These are phyloP conservation scores for Ammospiza nelsoni DNA, from an alignment of 2,113 vertebrate species.

Conservation along the genomic window DNA sequence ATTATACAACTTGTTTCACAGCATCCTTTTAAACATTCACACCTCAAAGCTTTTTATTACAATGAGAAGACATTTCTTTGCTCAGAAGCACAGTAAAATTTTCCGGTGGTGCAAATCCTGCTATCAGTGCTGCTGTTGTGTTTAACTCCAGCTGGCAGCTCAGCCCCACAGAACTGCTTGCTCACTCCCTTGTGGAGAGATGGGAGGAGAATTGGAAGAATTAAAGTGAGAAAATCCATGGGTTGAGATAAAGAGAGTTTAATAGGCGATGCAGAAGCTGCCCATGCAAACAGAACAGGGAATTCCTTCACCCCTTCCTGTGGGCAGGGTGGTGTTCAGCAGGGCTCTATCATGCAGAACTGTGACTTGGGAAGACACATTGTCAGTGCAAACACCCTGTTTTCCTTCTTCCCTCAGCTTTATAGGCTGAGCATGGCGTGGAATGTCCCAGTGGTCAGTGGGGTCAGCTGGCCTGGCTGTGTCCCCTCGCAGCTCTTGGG, in stretches of 20 bases:
- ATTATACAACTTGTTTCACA: not conserved
- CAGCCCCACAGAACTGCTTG: not conserved
- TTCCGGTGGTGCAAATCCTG: not conserved
- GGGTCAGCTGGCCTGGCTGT: not conserved
- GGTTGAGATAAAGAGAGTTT: not conserved
- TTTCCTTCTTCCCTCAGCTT: not conserved
- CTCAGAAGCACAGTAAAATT: not conserved
- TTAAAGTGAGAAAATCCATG: not conserved
- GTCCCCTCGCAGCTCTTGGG: not conserved
- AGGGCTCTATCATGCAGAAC: not conserved
- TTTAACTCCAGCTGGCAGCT: not conserved
- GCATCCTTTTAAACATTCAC: not conserved
- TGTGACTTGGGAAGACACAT: not conserved
- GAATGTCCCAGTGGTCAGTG: not conserved
- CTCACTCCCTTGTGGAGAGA: not conserved
- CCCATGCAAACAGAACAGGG: not conserved
- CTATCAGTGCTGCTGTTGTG: not conserved
- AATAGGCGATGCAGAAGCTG: not conserved
- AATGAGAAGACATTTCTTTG: not conserved
- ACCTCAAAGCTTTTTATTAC: conserved; percentile 29
- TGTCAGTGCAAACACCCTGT: not conserved
- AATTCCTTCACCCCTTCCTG: not conserved
- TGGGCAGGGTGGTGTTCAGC: not conserved
- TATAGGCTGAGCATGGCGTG: not conserved
- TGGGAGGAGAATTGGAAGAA: not conserved